Evolutionary conservation across 2,888 invertebrate genomes (phyloP).

Genomic region (Mesochorus sp.): DNA sequence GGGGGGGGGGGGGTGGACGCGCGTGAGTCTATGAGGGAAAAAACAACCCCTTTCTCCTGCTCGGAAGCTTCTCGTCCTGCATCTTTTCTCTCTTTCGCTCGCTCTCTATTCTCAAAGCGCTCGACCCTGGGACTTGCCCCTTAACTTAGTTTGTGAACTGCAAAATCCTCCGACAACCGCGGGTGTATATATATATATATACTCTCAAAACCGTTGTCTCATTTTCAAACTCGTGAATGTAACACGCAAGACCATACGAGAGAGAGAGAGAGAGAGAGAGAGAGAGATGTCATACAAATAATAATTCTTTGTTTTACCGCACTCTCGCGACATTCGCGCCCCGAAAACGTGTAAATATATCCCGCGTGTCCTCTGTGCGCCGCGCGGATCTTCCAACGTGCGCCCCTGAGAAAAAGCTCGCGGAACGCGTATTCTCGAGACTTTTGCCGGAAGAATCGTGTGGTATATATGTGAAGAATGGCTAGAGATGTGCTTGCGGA

Average conservation of each 20-base stretch:
- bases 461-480: constrained; percentile 59
- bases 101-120: constrained; percentile 37
- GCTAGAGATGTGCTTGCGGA: constrained; percentile 43
- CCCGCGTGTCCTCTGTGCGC: constrained; percentile 38
- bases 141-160: constrained; percentile 81
- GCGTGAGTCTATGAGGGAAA: neutral
- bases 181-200: too few relatives aligned
- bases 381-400: neutral
- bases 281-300: constrained; percentile 75
- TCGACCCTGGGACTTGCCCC: constrained; percentile 70
- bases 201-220: constrained; percentile 25
- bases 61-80: constrained; percentile 45
- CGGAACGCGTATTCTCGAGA: neutral
- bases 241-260: constrained; percentile 20
- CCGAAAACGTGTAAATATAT: constrained; percentile 80
- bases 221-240: constrained; percentile 24
- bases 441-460: constrained; percentile 48
- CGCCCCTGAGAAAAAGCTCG: neutral
- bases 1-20: constrained; percentile 56
- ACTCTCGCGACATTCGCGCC: constrained; percentile 59
- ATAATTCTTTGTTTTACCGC: constrained; percentile 77
- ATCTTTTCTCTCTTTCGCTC: constrained; percentile 26
- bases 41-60: too few relatives aligned
- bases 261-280: constrained; percentile 1
- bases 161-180: constrained; percentile 79